These are phyloP conservation scores for Pseudococcus jackbeardsleyi DNA, from an alignment of 2,888 invertebrate genomes.

Conservation along the genomic window DNA sequence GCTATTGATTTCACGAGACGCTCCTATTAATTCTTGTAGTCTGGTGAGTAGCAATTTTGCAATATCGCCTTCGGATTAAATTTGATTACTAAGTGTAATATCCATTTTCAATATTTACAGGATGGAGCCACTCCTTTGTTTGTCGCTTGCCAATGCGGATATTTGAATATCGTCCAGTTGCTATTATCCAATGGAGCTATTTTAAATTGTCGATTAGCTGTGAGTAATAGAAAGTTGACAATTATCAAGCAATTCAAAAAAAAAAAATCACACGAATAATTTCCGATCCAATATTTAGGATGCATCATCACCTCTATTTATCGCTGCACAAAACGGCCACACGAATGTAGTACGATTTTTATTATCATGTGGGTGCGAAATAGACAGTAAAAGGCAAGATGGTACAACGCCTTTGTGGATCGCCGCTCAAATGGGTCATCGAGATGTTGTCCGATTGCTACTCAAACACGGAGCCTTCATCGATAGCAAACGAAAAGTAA, in stretches of 20 bases:
- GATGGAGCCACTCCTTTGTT: constrained; percentile 96
- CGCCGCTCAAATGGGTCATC: constrained; percentile 94
- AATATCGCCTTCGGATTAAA: not conserved
- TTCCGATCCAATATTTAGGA: constrained; percentile 77
- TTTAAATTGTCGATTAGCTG: constrained; percentile 88
- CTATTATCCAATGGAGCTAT: constrained; percentile 85
- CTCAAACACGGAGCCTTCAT: constrained; percentile 84
- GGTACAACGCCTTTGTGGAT: constrained; percentile 94
- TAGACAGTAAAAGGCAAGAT: constrained; percentile 83
- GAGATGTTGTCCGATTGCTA: constrained; percentile 82
- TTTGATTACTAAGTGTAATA: not conserved
- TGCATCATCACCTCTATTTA: constrained; percentile 90
- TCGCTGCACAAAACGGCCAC: constrained; percentile 95
- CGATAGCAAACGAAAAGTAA: constrained; percentile 84
- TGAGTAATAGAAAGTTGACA: constrained; percentile 69
- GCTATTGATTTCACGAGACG: constrained; percentile 83
- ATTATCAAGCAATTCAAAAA: not conserved
- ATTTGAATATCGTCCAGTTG: constrained; percentile 88
- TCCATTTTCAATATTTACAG: constrained; percentile 71
- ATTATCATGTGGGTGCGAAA: constrained; percentile 79
- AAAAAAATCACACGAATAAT: not conserved
- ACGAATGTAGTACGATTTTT: constrained; percentile 82
- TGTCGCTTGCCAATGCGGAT: constrained; percentile 92
- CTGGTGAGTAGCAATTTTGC: constrained; percentile 65
- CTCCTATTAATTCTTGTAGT: constrained; percentile 83